Base-by-base conservation (phyloP, 2,888 invertebrate species). In the Drosophila mayaguana region DNA sequence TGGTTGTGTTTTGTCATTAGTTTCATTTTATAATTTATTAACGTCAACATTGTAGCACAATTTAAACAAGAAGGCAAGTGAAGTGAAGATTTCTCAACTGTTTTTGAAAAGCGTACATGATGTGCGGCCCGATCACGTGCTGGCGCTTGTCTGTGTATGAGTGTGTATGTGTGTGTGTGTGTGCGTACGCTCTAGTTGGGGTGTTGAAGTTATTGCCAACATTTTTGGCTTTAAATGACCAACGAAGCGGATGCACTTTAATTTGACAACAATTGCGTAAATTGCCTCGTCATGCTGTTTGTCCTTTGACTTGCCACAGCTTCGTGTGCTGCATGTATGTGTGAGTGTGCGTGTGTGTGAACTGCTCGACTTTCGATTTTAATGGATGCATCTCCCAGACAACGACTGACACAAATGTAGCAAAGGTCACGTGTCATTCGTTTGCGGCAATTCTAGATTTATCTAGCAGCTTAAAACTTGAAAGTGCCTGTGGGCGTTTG, bases 11-110 rank as follows among this genome's bases (percentile, higher is more conserved):
- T 89, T 90, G 90, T 91, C 91, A 91, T 91, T 91, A 91, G 91
- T 89, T 89, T 89, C 90, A 83, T 90, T 91, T 91, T 91, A 91
- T 91, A 91, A 91, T 91, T 91, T 91, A 91, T 91, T 91, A 91
- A 82, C 88, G 90, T 91, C 91, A 91, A 91, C 91, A 91, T 82
- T 85, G 81, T 83, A 78, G 72, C 82, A 78, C 69, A 75, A 72
- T 75, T 67, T 63, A 56, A 50, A 45, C 63, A 72, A 63, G 61
- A 54, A 74, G 72, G 69, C 70, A 72, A 73, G 74, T 60, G 67
- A 79, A 70, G 63, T 67, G 48, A 70, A 56, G 71, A 74, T 57
- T 75, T 63, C 68, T 68, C 56, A 80, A 83, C 87, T 91, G 91
- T 88, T 91, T 91, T 88, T 91, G 91, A 91, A 78, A 90, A 89